These are phyloP conservation scores for Ctenomys sociabilis DNA, from an alignment of 2,113 vertebrate species.

Conservation along the genomic window DNA sequence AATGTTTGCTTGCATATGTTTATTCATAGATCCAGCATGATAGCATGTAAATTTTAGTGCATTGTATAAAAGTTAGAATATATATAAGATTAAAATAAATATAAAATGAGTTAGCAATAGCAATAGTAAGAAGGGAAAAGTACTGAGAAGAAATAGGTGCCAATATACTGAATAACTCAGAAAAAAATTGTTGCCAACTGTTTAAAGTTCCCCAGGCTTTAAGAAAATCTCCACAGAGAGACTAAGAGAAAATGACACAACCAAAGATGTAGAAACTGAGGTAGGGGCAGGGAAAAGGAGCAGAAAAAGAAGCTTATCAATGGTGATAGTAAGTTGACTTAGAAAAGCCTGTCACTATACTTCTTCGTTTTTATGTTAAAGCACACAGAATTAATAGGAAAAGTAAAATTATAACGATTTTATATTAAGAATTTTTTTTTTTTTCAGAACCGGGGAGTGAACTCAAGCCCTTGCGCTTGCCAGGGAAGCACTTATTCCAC, in stretches of 20 bases:
- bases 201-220: not conserved
- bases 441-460: too few relatives aligned
- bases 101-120: not conserved
- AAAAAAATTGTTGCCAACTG: not conserved
- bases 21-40: not conserved
- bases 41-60: not conserved
- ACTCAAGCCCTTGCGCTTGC: too few relatives aligned
- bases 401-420: not conserved
- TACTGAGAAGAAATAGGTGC: not conserved
- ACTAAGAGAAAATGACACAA: not conserved
- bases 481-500: too few relatives aligned
- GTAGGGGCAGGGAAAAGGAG: not conserved
- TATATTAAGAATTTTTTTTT: too few relatives aligned
- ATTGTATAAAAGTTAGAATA: not conserved
- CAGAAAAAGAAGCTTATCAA: not conserved
- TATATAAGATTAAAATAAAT: not conserved
- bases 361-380: not conserved
- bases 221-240: not conserved
- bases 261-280: not conserved
- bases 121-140: not conserved
- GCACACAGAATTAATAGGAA: not conserved
- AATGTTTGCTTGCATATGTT: not conserved
- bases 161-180: not conserved
- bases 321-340: not conserved
- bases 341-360: not conserved